Conservation (phyloP, 2,888 invertebrate genomes). For the Chrysomela aeneicollis region DNA sequence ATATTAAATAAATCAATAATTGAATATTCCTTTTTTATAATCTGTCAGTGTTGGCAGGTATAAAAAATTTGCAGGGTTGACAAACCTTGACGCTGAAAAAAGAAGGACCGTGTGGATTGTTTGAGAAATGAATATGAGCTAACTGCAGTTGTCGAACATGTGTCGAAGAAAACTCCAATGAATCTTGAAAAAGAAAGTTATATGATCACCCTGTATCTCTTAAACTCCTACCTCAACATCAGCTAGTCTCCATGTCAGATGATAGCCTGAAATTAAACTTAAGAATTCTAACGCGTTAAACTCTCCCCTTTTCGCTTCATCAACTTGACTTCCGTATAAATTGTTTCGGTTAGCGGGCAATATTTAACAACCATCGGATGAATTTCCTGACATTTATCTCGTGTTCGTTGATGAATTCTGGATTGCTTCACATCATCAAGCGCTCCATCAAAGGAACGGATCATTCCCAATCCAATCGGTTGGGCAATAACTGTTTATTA, state of each 20-base stretch:
- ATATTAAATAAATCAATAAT: too few relatives aligned
- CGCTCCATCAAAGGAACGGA: neutral
- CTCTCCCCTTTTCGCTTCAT: constrained; percentile 60
- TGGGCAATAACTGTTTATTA: too few relatives aligned
- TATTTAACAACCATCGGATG: constrained; percentile 48
- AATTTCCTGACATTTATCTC: constrained; percentile 42
- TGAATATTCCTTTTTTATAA: too few relatives aligned
- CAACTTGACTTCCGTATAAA: constrained; percentile 58
- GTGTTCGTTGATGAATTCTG: constrained; percentile 37
- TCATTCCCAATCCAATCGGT: neutral
- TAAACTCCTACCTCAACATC: constrained; percentile 60
- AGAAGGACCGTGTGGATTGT: too few relatives aligned
- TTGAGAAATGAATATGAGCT: too few relatives aligned
- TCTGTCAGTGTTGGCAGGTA: too few relatives aligned
- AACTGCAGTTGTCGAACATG: too few relatives aligned
- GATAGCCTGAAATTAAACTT: constrained; percentile 64
- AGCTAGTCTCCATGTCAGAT: constrained; percentile 59
- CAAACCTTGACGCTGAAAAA: too few relatives aligned
- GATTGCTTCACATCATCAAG: neutral
- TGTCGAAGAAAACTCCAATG: too few relatives aligned
- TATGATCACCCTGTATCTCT: too few relatives aligned
- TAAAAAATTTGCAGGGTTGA: too few relatives aligned
- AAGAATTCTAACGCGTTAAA: constrained; percentile 62
- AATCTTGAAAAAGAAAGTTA: too few relatives aligned
- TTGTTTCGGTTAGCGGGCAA: constrained; percentile 53